Evolutionary conservation across 2,888 invertebrate genomes (phyloP).

Genomic region (Drepana falcataria): DNA sequence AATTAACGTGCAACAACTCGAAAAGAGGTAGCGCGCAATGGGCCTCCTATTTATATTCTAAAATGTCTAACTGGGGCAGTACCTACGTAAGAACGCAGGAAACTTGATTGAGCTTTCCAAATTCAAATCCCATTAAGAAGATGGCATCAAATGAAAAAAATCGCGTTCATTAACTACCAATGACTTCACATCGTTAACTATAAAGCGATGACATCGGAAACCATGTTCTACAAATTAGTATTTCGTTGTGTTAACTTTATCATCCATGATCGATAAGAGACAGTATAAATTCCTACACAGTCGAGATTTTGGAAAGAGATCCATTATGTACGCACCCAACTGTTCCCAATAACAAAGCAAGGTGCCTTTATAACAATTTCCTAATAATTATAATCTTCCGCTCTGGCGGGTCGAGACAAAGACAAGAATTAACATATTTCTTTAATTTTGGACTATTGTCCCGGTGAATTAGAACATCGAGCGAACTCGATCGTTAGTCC

Average conservation of each 20-base stretch:
- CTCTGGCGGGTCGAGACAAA: constrained; percentile 65
- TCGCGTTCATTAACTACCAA: neutral
- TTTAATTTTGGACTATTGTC: constrained; percentile 70
- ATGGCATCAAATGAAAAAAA: neutral
- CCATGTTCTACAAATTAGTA: neutral
- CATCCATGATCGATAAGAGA: constrained; percentile 17
- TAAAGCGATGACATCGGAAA: neutral
- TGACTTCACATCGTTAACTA: neutral
- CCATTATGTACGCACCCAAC: constrained; percentile 36
- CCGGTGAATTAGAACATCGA: constrained; percentile 64
- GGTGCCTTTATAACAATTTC: constrained; percentile 52
- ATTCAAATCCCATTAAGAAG: neutral
- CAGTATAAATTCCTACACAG: constrained; percentile 21
- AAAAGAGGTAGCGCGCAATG: too few species aligned
- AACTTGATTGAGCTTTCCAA: too few species aligned
- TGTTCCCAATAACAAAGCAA: constrained; percentile 44
- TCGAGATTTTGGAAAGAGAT: constrained; percentile 35
- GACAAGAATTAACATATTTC: constrained; percentile 72
- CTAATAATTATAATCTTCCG: constrained; percentile 75
- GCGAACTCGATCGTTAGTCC: constrained; percentile 55
- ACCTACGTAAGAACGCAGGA: too few species aligned
- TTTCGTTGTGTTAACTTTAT: neutral
- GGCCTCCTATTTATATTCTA: too few species aligned
- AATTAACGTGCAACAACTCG: too few species aligned
- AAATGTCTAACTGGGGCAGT: too few species aligned